These are phyloP conservation scores for Suncus etruscus DNA, from an alignment of 2,113 vertebrate genomes.

Conservation along the genomic window DNA sequence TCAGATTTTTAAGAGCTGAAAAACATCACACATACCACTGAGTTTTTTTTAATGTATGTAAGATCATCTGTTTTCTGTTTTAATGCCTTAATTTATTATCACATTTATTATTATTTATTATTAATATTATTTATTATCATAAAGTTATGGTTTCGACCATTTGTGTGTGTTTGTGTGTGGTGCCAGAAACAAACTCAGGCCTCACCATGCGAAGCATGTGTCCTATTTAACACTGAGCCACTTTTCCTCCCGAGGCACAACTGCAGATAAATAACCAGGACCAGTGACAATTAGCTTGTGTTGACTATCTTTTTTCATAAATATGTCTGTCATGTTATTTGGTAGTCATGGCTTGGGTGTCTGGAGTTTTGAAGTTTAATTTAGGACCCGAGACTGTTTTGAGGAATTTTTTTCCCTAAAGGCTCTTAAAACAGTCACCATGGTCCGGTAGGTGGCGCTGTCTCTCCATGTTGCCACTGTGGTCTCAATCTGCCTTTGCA, in stretches of 20 bases:
- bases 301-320: not conserved
- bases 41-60: too few relatives aligned
- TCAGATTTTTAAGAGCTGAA: not conserved
- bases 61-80: not conserved
- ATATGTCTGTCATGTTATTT: not conserved
- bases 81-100: not conserved
- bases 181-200: too few relatives aligned
- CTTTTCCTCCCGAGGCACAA: too few relatives aligned
- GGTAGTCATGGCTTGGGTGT: not conserved
- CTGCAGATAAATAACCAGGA: not conserved
- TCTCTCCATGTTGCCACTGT: constrained; percentile 57
- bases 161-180: too few relatives aligned
- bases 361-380: not conserved
- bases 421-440: not conserved
- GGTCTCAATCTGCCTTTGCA: not conserved
- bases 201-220: too few relatives aligned
- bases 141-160: not conserved
- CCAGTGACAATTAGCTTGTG: not conserved
- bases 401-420: not conserved
- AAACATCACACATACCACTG: not conserved
- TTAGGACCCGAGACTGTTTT: not conserved
- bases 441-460: constrained; percentile 86
- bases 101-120: not conserved
- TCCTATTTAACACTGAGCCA: too few relatives aligned
- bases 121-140: not conserved